Base-by-base conservation (phyloP, 2,797 vertebrate genomes). In the Myotis myotis region DNA sequence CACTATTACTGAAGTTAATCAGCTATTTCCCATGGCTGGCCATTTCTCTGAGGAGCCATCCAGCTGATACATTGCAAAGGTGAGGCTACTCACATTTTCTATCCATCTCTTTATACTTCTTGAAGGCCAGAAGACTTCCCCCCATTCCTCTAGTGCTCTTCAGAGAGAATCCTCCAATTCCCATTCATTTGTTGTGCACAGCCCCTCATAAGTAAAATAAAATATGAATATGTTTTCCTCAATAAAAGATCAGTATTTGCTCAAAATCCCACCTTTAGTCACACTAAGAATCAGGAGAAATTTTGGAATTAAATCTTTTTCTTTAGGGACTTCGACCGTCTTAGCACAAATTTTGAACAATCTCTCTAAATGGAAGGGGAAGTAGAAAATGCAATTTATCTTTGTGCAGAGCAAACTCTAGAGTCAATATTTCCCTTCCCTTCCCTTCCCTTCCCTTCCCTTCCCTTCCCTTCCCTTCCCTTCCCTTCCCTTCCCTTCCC, bases 201-300 rank as follows among this genome's bases (percentile, higher is more conserved):
- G n/a, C 76, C 19, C 9, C 36, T 92, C 6, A 23, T 75, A 62
- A 81, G 16, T 15, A 78, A 49, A 41, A 78, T 85, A 9, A 30
- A 53, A 12, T 23, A 30, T 47, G 36, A 33, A 79, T 19, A 41
- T 6, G 36, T 20, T 76, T 72, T 38, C 23, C 33, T 86, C 57
- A 90, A 92, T 71, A 49, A 51, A 95, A 90, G 7, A 88, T 4
- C 25, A 79, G 4, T 25, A 81, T 96, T 13, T 55, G 20, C 36
- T 88, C 75, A 87, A 92, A 86, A 80, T 83, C 25, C 3, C 9
- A 72, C 17, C 30, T 85, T 62, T 47, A 79, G 10, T 72, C 55
- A 55, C 5, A 33, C 17, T 70, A 88, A 93, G 2, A 44, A n/a
- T 41, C 9, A 70, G 19, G 17, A 81, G 17, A 84, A 90, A 8